phyloP scores from a whole-genome alignment of 2,797 vertebrate species.

The Adrianichthys oophorus region DNA sequence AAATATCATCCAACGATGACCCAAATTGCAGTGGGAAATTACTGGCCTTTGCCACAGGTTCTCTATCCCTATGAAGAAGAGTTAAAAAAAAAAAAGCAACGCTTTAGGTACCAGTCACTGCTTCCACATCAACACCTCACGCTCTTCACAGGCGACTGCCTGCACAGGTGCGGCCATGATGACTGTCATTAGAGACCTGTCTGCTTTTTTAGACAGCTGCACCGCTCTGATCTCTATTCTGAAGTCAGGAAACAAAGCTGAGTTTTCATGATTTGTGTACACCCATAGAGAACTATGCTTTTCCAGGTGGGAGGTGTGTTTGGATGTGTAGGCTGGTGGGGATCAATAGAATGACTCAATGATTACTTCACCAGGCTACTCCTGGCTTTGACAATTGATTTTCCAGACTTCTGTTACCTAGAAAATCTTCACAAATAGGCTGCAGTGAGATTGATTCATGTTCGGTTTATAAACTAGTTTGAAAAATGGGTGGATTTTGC shows the following conservation, averaged over 20 bases:
- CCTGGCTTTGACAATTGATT: constrained; percentile 23
- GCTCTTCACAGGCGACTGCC: constrained; percentile 11
- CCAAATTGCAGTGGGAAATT: constrained; percentile 36
- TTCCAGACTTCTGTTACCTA: neutral
- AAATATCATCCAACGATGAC: constrained; percentile 52
- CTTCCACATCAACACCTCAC: constrained; percentile 34
- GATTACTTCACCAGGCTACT: constrained; percentile 40
- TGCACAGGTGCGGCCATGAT: constrained; percentile 25
- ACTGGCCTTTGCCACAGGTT: constrained; percentile 8
- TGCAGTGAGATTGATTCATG: too few relatives aligned
- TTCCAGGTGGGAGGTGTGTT: constrained; percentile 7
- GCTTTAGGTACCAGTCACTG: neutral
- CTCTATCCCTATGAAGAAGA: neutral
- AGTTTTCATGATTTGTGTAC: constrained; percentile 6
- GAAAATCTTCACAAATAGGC: neutral
- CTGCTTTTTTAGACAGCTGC: constrained; percentile 1
- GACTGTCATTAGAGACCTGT: constrained; percentile 25
- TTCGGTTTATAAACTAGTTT: too few relatives aligned
- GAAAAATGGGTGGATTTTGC: too few relatives aligned
- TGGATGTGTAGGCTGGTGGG: constrained; percentile 4
- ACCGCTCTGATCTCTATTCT: neutral
- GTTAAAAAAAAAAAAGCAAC: neutral
- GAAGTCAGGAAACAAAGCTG: neutral
- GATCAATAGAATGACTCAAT: constrained; percentile 57
- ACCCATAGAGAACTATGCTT: constrained; percentile 15